phyloP scores from a whole-genome alignment of 2,888 invertebrate genomes.

The Agrotis ipsilon region DNA sequence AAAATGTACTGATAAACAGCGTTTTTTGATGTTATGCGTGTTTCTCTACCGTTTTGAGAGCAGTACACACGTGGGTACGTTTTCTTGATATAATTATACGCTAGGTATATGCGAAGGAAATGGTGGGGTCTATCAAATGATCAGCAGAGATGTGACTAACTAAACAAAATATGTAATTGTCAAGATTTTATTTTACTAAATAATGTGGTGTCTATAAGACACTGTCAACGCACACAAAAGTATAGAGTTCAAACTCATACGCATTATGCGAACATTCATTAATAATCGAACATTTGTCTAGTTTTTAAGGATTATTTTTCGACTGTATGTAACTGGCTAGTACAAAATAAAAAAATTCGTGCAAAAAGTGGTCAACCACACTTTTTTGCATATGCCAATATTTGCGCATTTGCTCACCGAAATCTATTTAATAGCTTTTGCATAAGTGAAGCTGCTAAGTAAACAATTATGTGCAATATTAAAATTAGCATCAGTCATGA shows the following conservation, averaged over 20 bases:
- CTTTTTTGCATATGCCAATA: neutral
- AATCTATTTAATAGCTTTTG: slow-evolving; percentile 8
- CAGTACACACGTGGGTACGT: too few relatives aligned
- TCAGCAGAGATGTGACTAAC: too few relatives aligned
- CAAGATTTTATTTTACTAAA: too few relatives aligned
- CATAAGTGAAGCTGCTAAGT: neutral
- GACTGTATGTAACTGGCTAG: neutral
- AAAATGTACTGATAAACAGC: too few relatives aligned
- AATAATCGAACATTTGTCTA: slow-evolving; percentile 6
- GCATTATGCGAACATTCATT: neutral
- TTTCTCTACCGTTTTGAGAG: too few relatives aligned
- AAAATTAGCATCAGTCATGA: neutral
- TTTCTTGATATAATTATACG: too few relatives aligned
- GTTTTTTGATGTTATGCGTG: too few relatives aligned
- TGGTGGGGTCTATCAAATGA: too few relatives aligned
- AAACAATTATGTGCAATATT: neutral
- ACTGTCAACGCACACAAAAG: neutral
- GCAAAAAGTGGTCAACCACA: neutral
- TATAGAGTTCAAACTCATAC: too few relatives aligned
- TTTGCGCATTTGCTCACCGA: neutral
- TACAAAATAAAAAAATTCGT: neutral
- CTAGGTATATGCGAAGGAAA: too few relatives aligned
- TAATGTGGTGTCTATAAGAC: too few relatives aligned
- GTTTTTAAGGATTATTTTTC: slow-evolving; percentile 3
- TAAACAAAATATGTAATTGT: too few relatives aligned